Evolutionary conservation across 2,113 vertebrate species (phyloP).

Genomic region (Mus pahari): DNA sequence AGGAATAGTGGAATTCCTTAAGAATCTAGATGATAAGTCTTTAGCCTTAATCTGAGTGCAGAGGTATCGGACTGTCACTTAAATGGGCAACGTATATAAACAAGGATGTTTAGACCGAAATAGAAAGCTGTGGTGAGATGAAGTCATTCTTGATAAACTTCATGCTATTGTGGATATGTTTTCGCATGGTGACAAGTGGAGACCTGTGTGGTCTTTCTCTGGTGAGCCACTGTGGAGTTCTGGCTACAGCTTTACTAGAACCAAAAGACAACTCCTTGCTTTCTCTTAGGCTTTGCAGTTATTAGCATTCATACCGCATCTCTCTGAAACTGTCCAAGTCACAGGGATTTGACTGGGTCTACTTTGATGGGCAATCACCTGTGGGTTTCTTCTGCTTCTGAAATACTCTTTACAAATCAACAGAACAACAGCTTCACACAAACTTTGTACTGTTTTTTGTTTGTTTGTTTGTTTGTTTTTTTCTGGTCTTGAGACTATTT

Average conservation of each 20-base stretch:
- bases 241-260: neutral
- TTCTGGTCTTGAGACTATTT: neutral
- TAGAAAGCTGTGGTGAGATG: neutral
- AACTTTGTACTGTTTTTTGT: neutral
- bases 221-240: neutral
- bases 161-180: neutral
- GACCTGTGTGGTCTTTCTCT: constrained; percentile 10
- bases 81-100: neutral
- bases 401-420: neutral
- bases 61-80: neutral
- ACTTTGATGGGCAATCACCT: neutral
- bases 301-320: neutral
- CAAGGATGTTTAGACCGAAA: neutral
- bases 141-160: neutral
- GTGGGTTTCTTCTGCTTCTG: neutral
- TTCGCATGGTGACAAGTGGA: constrained; percentile 3
- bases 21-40: neutral
- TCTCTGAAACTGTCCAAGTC: neutral
- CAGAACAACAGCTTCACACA: neutral
- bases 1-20: constrained; percentile 1
- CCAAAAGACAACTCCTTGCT: constrained; percentile 4
- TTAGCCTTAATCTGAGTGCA: neutral
- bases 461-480: neutral
- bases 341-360: neutral
- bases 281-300: neutral